Evolutionary conservation across 2,888 invertebrate genomes (phyloP), one percentile per base, ranked within the genome.

Genomic region (Pandemis corylana): DNA sequence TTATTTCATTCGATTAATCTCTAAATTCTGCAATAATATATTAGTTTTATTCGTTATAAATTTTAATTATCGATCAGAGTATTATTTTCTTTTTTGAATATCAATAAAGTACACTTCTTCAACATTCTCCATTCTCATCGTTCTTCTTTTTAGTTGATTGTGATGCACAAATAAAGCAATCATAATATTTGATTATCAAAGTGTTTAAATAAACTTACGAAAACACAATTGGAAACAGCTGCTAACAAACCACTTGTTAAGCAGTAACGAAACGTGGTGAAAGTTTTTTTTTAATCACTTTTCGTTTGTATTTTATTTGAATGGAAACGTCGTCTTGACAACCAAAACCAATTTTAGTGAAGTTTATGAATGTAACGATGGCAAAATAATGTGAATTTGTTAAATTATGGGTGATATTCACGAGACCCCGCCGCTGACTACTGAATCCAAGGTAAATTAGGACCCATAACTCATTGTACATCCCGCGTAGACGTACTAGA

Each of bases 331-430:
- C 90, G 92, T 85, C 93, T 90, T 92, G 93, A 90, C 93, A 92
- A 94, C 94, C 75, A 75, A 75, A 91, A 94, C 94, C 75, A 75
- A 75, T 67, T 87, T 89, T 89, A 81, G 84, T 89, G 87, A 83
- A 82, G 86, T 89, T 85, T 86, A 88, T 83, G 87, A 89, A 86
- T 80, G 86, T 83, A 83, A 86, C 74, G 82, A 87, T 87, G 88
- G 84, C 88, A 89, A 87, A 75, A 85, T 89, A 91, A 84, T 91
- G 93, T 92, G 92, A 85, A 84, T 92, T 89, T 89, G 80, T 84
- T 88, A 90, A 92, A 93, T 89, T 88, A 94, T 94, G 94, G 94
- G 91, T 91, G 92, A 94, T 86, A 85, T 87, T 81, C 86, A 90
- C 77, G 87, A 88, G 81, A 79, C 81, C 81, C 78, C 83, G 78